Evolutionary conservation across 2,797 vertebrate genomes (phyloP).

Genomic region (Pantherophis alleghaniensis): DNA sequence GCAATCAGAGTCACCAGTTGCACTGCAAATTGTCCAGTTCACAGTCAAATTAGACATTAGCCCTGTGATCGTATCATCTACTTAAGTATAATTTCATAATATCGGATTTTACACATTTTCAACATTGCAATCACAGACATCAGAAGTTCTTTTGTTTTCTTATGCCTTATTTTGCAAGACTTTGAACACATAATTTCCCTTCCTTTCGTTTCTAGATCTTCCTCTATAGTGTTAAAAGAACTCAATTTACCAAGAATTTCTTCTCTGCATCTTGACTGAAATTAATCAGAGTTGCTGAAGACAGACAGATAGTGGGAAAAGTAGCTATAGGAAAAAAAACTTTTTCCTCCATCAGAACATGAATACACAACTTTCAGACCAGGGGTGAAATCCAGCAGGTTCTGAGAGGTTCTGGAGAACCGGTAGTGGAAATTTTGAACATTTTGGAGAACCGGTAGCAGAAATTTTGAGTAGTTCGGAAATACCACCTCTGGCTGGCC

Average conservation of each 20-base stretch:
- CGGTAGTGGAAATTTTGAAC: too few relatives aligned
- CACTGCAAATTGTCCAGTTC: neutral
- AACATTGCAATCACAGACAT: neutral
- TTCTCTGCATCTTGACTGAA: neutral
- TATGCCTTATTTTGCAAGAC: neutral
- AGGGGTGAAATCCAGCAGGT: too few relatives aligned
- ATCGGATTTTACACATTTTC: constrained; percentile 6
- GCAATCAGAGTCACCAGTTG: constrained; percentile 14
- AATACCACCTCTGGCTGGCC: too few relatives aligned
- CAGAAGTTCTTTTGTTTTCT: neutral
- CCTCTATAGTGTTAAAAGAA: neutral
- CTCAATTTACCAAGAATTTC: neutral
- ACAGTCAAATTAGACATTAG: neutral
- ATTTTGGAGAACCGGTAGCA: too few relatives aligned
- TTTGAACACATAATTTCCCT: neutral
- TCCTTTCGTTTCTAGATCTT: constrained; percentile 8
- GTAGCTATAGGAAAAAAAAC: neutral
- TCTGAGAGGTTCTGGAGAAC: too few relatives aligned
- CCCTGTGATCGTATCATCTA: neutral
- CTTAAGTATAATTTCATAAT: neutral
- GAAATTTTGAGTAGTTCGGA: too few relatives aligned
- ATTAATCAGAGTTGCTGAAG: neutral
- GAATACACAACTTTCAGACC: constrained; percentile 45
- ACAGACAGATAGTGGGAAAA: neutral
- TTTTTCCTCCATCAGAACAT: constrained; percentile 31